phyloP scores from a whole-genome alignment of 2,113 vertebrate species.

The Falco punctatus region DNA sequence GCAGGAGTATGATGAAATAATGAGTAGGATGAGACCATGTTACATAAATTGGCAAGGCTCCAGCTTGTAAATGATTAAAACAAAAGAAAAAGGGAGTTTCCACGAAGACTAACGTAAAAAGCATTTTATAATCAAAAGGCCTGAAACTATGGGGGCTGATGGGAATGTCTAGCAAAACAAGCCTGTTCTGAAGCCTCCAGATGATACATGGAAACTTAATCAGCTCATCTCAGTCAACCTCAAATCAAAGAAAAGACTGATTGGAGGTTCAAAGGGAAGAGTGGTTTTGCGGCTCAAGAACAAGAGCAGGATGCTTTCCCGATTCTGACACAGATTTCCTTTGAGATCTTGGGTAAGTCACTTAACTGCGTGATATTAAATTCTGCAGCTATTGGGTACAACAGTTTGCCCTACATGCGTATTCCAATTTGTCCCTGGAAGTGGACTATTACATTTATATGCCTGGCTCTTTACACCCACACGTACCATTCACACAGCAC shows the following conservation, averaged over 20 bases:
- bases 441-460: neutral
- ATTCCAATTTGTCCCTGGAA: constrained; percentile 14
- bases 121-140: constrained; percentile 71
- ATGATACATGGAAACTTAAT: constrained; percentile 65
- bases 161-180: constrained; percentile 71
- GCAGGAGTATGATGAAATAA: constrained; percentile 68
- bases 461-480: neutral
- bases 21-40: constrained; percentile 70
- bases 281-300: constrained; percentile 52
- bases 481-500: neutral
- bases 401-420: neutral
- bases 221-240: constrained; percentile 61
- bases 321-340: constrained; percentile 55
- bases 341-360: constrained; percentile 50
- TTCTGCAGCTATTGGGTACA: constrained; percentile 18
- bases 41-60: constrained; percentile 65
- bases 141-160: constrained; percentile 69
- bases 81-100: constrained; percentile 73
- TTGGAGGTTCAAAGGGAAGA: constrained; percentile 62
- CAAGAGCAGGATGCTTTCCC: constrained; percentile 31
- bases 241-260: constrained; percentile 65
- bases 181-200: constrained; percentile 57
- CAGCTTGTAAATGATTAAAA: constrained; percentile 70
- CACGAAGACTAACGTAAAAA: constrained; percentile 66
- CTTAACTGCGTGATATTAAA: constrained; percentile 45